These are phyloP conservation scores for Euproctis similis DNA, from an alignment of 2,888 invertebrate genomes.

Conservation along the genomic window DNA sequence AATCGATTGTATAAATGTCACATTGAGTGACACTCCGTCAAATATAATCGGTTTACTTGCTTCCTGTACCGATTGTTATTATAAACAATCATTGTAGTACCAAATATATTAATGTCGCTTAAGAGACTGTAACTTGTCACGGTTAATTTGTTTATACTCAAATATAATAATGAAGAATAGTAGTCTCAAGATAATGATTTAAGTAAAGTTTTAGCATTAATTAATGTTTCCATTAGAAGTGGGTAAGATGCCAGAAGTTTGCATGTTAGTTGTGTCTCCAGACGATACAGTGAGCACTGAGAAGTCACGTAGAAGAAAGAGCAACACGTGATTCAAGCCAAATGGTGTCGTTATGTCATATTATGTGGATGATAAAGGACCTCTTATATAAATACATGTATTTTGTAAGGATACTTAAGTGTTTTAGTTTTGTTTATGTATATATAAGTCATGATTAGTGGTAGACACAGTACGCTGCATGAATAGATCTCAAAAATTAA, in stretches of 20 bases:
- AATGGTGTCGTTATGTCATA: slow-evolving; percentile 18
- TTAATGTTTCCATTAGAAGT: slow-evolving; percentile 48
- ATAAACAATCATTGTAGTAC: slow-evolving; percentile 60
- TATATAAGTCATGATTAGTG: no score
- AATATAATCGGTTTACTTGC: slow-evolving; percentile 68
- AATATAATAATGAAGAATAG: slow-evolving; percentile 38
- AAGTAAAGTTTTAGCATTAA: slow-evolving; percentile 48
- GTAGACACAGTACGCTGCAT: no score
- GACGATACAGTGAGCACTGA: slow-evolving; percentile 27
- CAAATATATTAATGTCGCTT: slow-evolving; percentile 63
- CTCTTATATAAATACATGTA: background rate
- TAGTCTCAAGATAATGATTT: slow-evolving; percentile 42
- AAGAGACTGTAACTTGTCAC: slow-evolving; percentile 39
- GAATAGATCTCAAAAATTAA: no score
- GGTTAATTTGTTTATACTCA: slow-evolving; percentile 44
- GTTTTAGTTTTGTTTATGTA: no score
- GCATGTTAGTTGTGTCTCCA: slow-evolving; percentile 34
- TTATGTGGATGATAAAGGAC: slow-evolving; percentile 5
- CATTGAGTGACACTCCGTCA: slow-evolving; percentile 62
- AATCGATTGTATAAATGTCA: slow-evolving; percentile 60
- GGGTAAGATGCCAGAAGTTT: slow-evolving; percentile 37
- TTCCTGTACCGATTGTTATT: slow-evolving; percentile 65
- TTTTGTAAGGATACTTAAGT: no score
- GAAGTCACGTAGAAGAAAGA: slow-evolving; percentile 36
- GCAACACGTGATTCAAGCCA: slow-evolving; percentile 26